Conservation (phyloP, 2,113 vertebrate genomes). For the Crotophaga sulcirostris region DNA sequence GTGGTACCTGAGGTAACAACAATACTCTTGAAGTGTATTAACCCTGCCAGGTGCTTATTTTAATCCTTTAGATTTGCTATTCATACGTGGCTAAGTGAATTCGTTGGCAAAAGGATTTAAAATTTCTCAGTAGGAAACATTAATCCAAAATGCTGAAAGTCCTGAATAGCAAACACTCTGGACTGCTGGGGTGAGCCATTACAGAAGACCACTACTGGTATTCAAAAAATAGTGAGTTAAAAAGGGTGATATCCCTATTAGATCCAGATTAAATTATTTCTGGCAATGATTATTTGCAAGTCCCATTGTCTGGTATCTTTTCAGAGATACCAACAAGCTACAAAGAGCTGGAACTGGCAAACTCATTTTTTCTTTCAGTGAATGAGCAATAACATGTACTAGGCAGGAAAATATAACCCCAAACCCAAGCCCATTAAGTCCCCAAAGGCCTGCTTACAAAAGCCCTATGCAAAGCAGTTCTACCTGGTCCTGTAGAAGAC, state of each 20-base stretch:
- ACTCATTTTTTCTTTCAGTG: not conserved
- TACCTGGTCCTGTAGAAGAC: constrained; percentile 66
- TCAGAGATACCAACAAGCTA: not conserved
- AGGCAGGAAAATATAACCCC: constrained; percentile 33
- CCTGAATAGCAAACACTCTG: constrained; percentile 45
- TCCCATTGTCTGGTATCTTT: constrained; percentile 31
- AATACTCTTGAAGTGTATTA: not conserved
- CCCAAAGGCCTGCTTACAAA: constrained; percentile 57
- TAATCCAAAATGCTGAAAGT: constrained; percentile 46
- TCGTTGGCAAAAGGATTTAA: not conserved
- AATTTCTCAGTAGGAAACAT: constrained; percentile 18
- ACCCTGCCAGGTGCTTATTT: not conserved
- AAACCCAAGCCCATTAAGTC: constrained; percentile 47
- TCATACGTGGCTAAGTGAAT: not conserved
- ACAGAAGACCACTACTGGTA: not conserved
- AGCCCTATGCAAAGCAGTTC: constrained; percentile 64
- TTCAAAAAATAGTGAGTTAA: not conserved
- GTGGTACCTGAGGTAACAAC: not conserved
- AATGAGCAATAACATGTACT: not conserved
- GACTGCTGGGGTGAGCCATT: constrained; percentile 64
- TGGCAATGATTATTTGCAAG: not conserved
- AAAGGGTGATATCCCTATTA: not conserved
- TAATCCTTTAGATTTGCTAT: constrained; percentile 6
- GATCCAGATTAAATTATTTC: not conserved
- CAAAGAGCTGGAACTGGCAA: not conserved